A percentile compares a stretch with the other conserved stretches of the same genome.
Evolutionary conservation across 2,113 vertebrate species (phyloP).

Genomic region (Neopipo cinnamomea): DNA sequence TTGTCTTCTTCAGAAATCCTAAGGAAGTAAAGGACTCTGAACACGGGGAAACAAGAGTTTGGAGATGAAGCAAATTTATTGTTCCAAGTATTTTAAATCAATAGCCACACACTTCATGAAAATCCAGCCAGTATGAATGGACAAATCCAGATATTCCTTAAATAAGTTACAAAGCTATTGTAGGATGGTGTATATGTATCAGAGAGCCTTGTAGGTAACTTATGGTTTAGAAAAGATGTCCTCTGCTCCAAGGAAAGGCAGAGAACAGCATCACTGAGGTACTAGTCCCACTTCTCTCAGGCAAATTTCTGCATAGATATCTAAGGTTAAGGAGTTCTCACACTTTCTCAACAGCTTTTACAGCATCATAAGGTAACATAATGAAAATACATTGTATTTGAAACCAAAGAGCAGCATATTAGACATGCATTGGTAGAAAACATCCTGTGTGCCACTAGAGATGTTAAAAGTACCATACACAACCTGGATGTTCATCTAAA

Average conservation of each 20-base stretch:
- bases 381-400: conserved; percentile 57
- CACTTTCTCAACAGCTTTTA: conserved; percentile 41
- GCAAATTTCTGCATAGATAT: conserved; percentile 66
- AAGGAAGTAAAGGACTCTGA: not conserved
- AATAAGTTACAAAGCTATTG: conserved; percentile 16
- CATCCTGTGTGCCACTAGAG: conserved; percentile 20
- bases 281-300: conserved; percentile 26
- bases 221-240: conserved; percentile 15
- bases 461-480: conserved; percentile 15
- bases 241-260: conserved; percentile 6
- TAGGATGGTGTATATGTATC: not conserved
- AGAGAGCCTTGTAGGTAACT: not conserved
- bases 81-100: conserved; percentile 37
- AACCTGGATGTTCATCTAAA: conserved; percentile 37
- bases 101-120: conserved; percentile 37
- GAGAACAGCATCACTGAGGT: conserved; percentile 50
- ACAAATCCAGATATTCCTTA: not conserved
- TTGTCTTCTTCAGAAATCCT: not conserved
- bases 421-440: conserved; percentile 61
- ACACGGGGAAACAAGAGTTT: not conserved
- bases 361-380: not conserved
- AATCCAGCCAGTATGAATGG: conserved; percentile 10
- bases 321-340: conserved; percentile 14
- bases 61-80: conserved; percentile 69
- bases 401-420: conserved; percentile 59